A percentile compares a stretch with the other conserved stretches of the same genome.
phyloP scores from a whole-genome alignment of 2,888 invertebrate species.

The Acanthosoma haemorrhoidale region DNA sequence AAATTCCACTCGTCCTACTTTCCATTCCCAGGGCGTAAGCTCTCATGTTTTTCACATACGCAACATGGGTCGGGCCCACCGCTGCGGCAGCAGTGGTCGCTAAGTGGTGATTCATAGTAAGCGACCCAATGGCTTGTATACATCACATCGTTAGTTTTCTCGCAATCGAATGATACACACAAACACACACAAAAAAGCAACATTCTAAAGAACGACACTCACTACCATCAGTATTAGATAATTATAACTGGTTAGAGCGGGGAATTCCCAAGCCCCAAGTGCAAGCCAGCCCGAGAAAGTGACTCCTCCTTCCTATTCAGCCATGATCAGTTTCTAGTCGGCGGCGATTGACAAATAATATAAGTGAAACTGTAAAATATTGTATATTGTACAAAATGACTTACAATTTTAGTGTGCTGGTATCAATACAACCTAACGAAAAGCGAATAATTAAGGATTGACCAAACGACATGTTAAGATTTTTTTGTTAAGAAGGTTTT shows the following conservation, averaged over 20 bases:
- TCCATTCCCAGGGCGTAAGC: not conserved
- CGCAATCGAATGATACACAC: no score
- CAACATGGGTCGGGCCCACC: not conserved
- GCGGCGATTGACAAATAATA: no score
- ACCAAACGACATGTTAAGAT: no score
- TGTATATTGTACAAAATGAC: no score
- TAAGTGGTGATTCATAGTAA: not conserved
- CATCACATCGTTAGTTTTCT: no score
- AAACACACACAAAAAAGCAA: not conserved
- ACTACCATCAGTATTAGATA: not conserved
- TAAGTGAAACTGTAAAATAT: no score
- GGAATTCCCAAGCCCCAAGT: not conserved
- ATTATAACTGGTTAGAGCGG: not conserved
- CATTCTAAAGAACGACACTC: not conserved
- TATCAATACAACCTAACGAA: no score
- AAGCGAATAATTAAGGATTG: no score
- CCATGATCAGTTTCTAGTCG: no score
- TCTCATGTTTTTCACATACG: not conserved
- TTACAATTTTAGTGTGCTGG: no score
- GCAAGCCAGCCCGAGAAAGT: not conserved
- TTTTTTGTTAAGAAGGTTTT: no score
- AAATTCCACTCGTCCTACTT: constrained; percentile 5
- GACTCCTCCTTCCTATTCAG: not conserved
- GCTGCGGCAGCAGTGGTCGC: not conserved
- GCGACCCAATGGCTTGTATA: not conserved